Conservation (phyloP, 1,140 invertebrate species). For the Vanessa tameamea region DNA sequence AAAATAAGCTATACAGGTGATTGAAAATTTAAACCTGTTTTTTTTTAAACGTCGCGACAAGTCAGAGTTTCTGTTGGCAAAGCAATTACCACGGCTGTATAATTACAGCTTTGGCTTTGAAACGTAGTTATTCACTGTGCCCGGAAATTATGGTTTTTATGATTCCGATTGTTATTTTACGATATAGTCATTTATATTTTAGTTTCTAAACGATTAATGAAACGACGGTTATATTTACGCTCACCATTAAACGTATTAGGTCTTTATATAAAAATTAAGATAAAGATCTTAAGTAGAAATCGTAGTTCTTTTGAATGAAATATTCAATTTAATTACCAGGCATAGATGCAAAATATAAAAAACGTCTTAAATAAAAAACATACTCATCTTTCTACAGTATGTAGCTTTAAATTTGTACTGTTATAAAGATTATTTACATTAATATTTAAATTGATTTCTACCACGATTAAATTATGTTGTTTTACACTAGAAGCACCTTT, state of each 20-base stretch:
- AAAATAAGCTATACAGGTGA: background rate
- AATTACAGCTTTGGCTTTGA: constrained; percentile 13
- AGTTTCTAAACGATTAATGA: background rate
- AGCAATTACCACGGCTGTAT: constrained; percentile 14
- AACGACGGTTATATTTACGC: no score
- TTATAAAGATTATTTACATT: no score
- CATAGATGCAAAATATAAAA: no score
- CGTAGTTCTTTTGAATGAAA: background rate
- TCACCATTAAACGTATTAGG: no score
- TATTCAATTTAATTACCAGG: background rate
- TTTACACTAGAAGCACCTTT: no score
- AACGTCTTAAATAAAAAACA: no score
- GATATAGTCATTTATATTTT: background rate
- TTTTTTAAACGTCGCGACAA: constrained; percentile 8
- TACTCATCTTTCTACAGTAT: no score
- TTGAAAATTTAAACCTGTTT: constrained; percentile 9
- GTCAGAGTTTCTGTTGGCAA: background rate
- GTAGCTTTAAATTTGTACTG: no score
- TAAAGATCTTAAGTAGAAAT: no score
- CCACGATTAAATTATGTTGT: no score
- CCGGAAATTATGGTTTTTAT: constrained; percentile 33
- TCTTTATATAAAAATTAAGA: no score
- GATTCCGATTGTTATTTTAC: constrained; percentile 25
- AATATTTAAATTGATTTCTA: no score
- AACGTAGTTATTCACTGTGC: constrained; percentile 13